Percentiles rank a stretch among this genome's conserved stretches.
These are phyloP conservation scores for Ancistrus triradiatus DNA, from an alignment of 2,113 vertebrate species.

Conservation along the genomic window DNA sequence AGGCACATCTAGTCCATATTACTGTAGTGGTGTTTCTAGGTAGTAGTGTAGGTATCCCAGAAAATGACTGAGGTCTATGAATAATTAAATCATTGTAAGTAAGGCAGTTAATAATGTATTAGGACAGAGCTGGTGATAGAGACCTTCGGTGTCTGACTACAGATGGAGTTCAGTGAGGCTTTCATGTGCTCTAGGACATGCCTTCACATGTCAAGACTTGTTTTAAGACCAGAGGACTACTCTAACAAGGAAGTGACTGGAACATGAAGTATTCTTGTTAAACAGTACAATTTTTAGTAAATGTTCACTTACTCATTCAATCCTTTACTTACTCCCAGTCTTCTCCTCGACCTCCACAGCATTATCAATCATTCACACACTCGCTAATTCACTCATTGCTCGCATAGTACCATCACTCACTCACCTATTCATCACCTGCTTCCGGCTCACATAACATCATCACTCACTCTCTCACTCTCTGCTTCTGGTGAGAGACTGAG, in stretches of 20 bases:
- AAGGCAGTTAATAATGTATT: constrained; percentile 9
- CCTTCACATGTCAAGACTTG: not conserved
- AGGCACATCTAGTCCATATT: not conserved
- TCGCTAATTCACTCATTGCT: too few species aligned
- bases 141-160: not conserved
- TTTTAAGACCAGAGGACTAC: not conserved
- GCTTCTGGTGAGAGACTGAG: too few species aligned
- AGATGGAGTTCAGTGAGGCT: not conserved
- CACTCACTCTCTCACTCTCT: too few species aligned
- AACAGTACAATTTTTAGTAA: too few species aligned
- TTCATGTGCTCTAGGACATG: not conserved
- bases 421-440: too few species aligned
- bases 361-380: too few species aligned
- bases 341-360: too few species aligned
- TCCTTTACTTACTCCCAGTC: too few species aligned
- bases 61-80: constrained; percentile 7
- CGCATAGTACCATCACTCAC: too few species aligned
- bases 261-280: not conserved
- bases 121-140: constrained; percentile 1
- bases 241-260: not conserved
- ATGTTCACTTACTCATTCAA: too few species aligned
- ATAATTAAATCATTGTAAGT: constrained; percentile 21
- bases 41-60: constrained; percentile 11
- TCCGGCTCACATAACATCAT: too few species aligned
- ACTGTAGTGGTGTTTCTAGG: not conserved